These are phyloP conservation scores for Echeneis naucrates DNA, from an alignment of 2,797 vertebrate genomes.

Conservation along the genomic window DNA sequence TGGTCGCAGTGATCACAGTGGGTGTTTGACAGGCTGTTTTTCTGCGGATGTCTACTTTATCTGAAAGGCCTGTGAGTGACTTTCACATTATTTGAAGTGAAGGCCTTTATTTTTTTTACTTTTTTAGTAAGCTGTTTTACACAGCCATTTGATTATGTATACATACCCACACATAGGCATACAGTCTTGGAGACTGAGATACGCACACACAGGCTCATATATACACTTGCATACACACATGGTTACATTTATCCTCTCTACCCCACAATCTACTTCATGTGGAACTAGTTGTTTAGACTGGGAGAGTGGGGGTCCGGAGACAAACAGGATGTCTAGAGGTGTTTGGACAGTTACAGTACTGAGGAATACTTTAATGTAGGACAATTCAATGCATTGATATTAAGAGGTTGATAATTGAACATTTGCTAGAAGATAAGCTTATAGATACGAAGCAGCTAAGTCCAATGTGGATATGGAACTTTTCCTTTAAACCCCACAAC, in stretches of 20 bases:
- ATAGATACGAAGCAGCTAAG: background rate
- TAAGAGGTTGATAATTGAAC: slow-evolving; percentile 20
- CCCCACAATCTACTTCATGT: slow-evolving; percentile 82
- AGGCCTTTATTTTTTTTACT: slow-evolving; percentile 18
- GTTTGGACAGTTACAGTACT: slow-evolving; percentile 70
- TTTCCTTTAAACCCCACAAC: background rate
- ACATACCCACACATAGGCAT: slow-evolving; percentile 52
- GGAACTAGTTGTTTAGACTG: slow-evolving; percentile 82
- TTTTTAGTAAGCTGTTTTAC: slow-evolving; percentile 11
- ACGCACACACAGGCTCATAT: slow-evolving; percentile 55
- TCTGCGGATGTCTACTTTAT: slow-evolving; percentile 40
- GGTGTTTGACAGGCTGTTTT: slow-evolving; percentile 60
- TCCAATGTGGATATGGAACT: background rate
- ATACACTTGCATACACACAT: slow-evolving; percentile 80
- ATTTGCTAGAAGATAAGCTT: background rate
- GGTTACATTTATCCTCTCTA: slow-evolving; percentile 80
- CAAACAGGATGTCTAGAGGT: slow-evolving; percentile 84
- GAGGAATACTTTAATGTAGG: slow-evolving; percentile 32
- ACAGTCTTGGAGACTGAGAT: slow-evolving; percentile 24
- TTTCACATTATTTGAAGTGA: slow-evolving; percentile 62
- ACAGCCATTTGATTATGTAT: slow-evolving; percentile 46
- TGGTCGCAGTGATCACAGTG: slow-evolving; percentile 67
- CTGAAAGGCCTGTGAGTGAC: slow-evolving; percentile 55
- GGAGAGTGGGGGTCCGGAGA: slow-evolving; percentile 69
- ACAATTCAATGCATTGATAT: slow-evolving; percentile 15